Evolutionary conservation across 2,113 vertebrate genomes (phyloP).

Genomic region (Cyphomyrus discorhynchus): DNA sequence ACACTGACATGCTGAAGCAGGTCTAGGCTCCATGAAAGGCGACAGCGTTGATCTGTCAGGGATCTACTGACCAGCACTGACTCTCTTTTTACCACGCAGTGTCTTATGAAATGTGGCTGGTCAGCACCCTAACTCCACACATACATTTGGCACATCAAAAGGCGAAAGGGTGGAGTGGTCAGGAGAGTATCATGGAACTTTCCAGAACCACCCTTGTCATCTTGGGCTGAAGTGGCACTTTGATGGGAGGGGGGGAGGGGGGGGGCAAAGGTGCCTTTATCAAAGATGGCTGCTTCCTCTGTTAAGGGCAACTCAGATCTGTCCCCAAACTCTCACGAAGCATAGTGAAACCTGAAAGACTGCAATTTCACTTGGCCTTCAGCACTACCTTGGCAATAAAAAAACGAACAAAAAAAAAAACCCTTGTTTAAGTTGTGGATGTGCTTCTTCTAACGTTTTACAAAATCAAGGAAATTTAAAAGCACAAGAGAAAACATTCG

Average conservation of each 20-base stretch:
- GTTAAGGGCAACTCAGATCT: constrained; percentile 48
- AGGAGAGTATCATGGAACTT: constrained; percentile 52
- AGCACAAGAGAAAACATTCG: constrained; percentile 29
- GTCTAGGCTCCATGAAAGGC: background rate
- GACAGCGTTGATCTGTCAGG: background rate
- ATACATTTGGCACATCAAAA: constrained; percentile 67
- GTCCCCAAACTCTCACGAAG: constrained; percentile 34
- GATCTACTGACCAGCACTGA: background rate
- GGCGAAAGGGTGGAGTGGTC: constrained; percentile 29
- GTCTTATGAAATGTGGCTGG: constrained; percentile 2
- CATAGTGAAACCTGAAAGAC: constrained; percentile 38
- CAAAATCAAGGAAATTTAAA: constrained; percentile 9
- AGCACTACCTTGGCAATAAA: background rate
- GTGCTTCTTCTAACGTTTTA: constrained; percentile 31
- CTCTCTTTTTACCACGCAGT: background rate
- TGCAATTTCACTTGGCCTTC: background rate
- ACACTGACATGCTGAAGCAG: background rate
- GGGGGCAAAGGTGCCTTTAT: constrained; percentile 37
- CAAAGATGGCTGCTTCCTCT: constrained; percentile 45
- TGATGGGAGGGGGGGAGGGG: background rate
- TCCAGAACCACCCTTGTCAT: constrained; percentile 1
- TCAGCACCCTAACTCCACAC: constrained; percentile 31
- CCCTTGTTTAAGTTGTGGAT: background rate
- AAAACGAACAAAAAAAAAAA: background rate
- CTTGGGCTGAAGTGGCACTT: background rate